Percentiles rank a stretch among this genome's conserved stretches.
Evolutionary conservation across 2,797 vertebrate species (phyloP).

Genomic region (Calcarius lapponicus): DNA sequence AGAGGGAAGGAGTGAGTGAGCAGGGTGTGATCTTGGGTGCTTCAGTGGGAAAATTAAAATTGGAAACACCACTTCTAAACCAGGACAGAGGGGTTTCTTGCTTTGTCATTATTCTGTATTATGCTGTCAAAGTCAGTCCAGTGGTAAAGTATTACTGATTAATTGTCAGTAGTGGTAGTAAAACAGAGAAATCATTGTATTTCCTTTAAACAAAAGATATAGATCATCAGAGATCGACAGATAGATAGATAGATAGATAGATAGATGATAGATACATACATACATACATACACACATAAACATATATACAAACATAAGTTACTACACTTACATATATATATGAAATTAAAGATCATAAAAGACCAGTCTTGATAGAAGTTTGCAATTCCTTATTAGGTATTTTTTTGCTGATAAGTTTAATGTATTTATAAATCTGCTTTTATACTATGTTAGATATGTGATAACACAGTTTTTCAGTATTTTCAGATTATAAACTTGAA

Average conservation of each 20-base stretch:
- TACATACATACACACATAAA: background rate
- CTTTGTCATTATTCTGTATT: background rate
- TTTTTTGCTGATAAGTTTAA: background rate
- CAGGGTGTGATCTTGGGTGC: background rate
- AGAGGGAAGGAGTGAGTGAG: background rate
- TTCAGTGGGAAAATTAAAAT: background rate
- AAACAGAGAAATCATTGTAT: background rate
- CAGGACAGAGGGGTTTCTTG: rapidly evolving
- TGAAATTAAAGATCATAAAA: background rate
- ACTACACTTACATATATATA: background rate
- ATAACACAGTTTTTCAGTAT: background rate
- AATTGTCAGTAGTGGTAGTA: background rate
- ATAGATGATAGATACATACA: too few relatives aligned
- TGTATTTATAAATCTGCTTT: background rate
- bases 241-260: too few relatives aligned
- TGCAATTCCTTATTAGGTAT: background rate
- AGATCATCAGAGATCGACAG: background rate
- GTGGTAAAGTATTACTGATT: background rate
- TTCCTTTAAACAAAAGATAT: background rate
- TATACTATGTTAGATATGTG: background rate
- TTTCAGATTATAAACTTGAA: background rate
- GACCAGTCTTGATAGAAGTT: background rate
- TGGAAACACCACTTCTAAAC: background rate
- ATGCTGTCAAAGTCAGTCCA: background rate
- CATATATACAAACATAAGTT: background rate